Evolutionary conservation across 2,113 vertebrate species (phyloP).

Genomic region (Gobiocypris rarus): DNA sequence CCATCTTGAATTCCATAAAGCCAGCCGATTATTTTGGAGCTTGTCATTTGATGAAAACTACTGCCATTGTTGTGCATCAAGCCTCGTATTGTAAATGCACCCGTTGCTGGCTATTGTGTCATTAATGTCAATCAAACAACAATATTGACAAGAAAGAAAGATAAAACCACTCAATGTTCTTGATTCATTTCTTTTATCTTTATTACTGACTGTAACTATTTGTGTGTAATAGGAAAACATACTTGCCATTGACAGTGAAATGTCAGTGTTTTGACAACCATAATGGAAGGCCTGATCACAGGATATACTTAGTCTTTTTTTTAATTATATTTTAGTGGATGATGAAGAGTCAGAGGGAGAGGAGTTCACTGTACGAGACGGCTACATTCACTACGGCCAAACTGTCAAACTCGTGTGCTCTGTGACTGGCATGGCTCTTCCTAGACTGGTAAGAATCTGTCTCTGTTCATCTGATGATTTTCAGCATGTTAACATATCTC

Average conservation of each 20-base stretch:
- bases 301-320: slow-evolving; percentile 32
- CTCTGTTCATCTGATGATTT: background rate
- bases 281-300: background rate
- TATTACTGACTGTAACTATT: background rate
- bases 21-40: background rate
- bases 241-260: background rate
- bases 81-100: background rate
- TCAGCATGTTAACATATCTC: background rate
- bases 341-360: slow-evolving; percentile 99
- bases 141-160: background rate
- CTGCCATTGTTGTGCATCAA: background rate
- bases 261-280: background rate
- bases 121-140: background rate
- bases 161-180: too few relatives aligned
- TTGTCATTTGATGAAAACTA: background rate
- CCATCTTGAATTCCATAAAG: background rate
- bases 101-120: background rate
- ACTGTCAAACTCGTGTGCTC: slow-evolving; percentile 99
- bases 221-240: background rate
- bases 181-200: background rate
- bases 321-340: slow-evolving; percentile 82
- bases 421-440: slow-evolving; percentile 98
- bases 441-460: slow-evolving; percentile 87
- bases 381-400: slow-evolving; percentile 99
- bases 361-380: slow-evolving; percentile 98